Conservation (phyloP, 2,888 invertebrate genomes). For the Creontiades dilutus region DNA sequence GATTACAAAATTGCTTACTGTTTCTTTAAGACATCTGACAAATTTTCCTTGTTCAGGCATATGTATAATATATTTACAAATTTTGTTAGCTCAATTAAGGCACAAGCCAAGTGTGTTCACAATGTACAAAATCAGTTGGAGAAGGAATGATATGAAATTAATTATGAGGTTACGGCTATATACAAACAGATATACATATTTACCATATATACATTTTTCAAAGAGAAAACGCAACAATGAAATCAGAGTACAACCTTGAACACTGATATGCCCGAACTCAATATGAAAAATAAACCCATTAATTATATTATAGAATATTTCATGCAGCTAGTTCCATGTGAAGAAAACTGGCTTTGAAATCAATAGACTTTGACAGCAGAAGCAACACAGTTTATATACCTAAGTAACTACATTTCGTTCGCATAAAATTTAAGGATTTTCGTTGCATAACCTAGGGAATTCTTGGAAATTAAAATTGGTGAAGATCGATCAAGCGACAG, state of each 20-base stretch:
- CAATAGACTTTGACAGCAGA: neutral
- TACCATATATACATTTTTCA: slow-evolving; percentile 66
- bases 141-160: slow-evolving; percentile 69
- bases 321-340: neutral
- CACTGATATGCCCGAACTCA: neutral
- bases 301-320: neutral
- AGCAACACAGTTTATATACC: slow-evolving; percentile 1
- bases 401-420: neutral
- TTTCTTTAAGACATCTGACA: slow-evolving; percentile 50
- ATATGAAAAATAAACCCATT: neutral
- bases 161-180: slow-evolving; percentile 58
- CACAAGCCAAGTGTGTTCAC: slow-evolving; percentile 71
- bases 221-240: slow-evolving; percentile 17
- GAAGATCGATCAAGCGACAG: slow-evolving; percentile 5
- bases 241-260: slow-evolving; percentile 28
- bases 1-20: slow-evolving; percentile 58
- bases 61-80: slow-evolving; percentile 67
- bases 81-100: slow-evolving; percentile 71
- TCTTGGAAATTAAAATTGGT: neutral
- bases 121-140: slow-evolving; percentile 62
- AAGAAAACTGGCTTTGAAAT: neutral
- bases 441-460: slow-evolving; percentile 54
- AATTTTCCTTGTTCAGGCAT: neutral
- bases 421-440: neutral
- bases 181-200: slow-evolving; percentile 71